These are phyloP conservation scores for Phenganax stokvisi DNA, from an alignment of 92 coral and sea anemone species.

Conservation along the genomic window DNA sequence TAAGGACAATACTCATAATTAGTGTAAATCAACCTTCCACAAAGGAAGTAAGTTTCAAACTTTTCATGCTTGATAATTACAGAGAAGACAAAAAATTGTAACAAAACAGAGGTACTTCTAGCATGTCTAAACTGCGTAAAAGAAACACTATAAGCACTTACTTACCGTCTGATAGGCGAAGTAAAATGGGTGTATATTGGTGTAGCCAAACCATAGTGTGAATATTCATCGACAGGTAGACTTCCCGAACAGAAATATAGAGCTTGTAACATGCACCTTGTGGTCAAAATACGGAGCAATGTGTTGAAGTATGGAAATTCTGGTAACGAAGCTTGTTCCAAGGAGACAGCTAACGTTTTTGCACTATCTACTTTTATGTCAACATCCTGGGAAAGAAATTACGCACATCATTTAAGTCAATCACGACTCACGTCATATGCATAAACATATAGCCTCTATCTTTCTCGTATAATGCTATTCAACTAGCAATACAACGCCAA, in stretches of 20 bases:
- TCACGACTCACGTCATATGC: no score
- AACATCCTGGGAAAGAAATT: constrained; percentile 49
- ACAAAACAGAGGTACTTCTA: no score
- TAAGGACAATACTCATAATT: no score
- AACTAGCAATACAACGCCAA: no score
- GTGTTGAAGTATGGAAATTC: constrained; percentile 94
- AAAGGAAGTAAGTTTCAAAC: no score
- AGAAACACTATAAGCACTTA: background rate
- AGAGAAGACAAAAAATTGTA: no score
- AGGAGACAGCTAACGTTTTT: constrained; percentile 77
- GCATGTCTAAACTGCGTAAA: no score
- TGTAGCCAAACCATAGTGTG: constrained; percentile 93
- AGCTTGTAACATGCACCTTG: constrained; percentile 99
- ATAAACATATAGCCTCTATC: no score
- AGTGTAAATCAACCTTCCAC: no score
- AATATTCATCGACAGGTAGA: constrained; percentile 75
- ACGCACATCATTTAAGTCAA: no score
- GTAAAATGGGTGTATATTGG: constrained; percentile 98
- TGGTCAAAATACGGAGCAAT: constrained; percentile 89
- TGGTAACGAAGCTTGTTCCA: constrained; percentile 69
- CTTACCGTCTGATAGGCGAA: constrained; percentile 91
- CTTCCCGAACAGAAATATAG: constrained; percentile 98
- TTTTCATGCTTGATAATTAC: no score
- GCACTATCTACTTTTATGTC: constrained; percentile 80
- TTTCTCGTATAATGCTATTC: no score